Evolutionary conservation across 2,888 invertebrate species (phyloP), one percentile per base, ranked within the genome.

Genomic region (Melitaea athalia): DNA sequence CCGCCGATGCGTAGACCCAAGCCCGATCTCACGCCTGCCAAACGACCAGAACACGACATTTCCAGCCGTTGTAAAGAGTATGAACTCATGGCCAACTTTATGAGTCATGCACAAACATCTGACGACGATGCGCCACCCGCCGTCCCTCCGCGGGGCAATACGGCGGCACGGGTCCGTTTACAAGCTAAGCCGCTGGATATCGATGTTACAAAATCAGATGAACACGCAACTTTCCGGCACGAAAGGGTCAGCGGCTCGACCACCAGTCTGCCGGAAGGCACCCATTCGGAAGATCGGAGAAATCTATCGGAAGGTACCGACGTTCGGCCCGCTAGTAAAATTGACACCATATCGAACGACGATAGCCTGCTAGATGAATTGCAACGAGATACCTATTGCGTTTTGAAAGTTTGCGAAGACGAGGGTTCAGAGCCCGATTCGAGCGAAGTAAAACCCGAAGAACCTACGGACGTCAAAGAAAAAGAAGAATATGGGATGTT

Each of bases 171-270:
- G 67, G 79, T 76, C 12, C 79, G 79, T 47, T 74, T 78, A 47
- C 79, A 68, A 62, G 73, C 78, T 15, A 81, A 77, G 65, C 80
- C 80, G 8, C 68, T 70, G 45, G 80, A 79, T 89, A 85, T 79
- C 89, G 93, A 95, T 95, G 83, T 94, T 95, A 55, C 89, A 95
- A 71, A 96, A 96, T 89, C 95, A 95, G 45, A 96, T 95, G 79
- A 88, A 95, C 67, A 96, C 96, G 84, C 71, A 4, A 64, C 67
- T 42, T 72, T 72, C 8, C 62, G 67, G 5, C 72, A 66, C 11
- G 74, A 75, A 14, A 67, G 87, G 96, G 70, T 96, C 96, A 83
- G 66, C 94, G 96, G 76, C 68, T 79, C 80, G 42, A 71, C 75
- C 47, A 70, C 72, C 66, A 79, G 79, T 59, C 75, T 79, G 10